These are phyloP conservation scores for Eleutherodactylus coqui DNA, from an alignment of 2,797 vertebrate species.

Conservation along the genomic window DNA sequence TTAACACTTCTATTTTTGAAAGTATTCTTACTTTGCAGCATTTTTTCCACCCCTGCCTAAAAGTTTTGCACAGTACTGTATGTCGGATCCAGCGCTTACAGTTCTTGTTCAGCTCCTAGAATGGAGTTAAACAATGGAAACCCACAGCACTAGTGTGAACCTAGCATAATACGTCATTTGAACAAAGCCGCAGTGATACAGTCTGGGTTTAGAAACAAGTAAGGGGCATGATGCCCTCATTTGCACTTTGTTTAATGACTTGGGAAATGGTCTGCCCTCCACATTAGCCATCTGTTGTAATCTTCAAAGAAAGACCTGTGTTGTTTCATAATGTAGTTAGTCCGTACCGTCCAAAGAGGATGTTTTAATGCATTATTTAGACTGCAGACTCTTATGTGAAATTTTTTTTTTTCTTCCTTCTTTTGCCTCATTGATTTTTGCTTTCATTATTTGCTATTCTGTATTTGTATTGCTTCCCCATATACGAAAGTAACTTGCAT, in stretches of 20 bases:
- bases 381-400: neutral
- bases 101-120: too few relatives aligned
- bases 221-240: too few relatives aligned
- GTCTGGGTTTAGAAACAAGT: neutral
- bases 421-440: neutral
- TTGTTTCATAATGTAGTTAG: neutral
- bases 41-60: too few relatives aligned
- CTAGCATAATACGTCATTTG: too few relatives aligned
- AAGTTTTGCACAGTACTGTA: too few relatives aligned
- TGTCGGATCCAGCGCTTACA: too few relatives aligned
- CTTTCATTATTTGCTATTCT: neutral
- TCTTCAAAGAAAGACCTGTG: neutral
- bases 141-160: too few relatives aligned
- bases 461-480: neutral
- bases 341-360: neutral
- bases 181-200: neutral
- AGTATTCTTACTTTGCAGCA: too few relatives aligned
- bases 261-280: neutral
- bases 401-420: neutral
- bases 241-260: neutral
- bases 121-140: too few relatives aligned
- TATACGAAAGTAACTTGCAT: neutral
- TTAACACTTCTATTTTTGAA: too few relatives aligned
- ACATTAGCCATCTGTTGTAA: constrained; percentile 13
- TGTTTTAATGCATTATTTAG: constrained; percentile 10